Percentiles rank a stretch among this genome's conserved stretches.
phyloP scores from a whole-genome alignment of 1,140 invertebrate species.

The Ridgeia piscesae region DNA sequence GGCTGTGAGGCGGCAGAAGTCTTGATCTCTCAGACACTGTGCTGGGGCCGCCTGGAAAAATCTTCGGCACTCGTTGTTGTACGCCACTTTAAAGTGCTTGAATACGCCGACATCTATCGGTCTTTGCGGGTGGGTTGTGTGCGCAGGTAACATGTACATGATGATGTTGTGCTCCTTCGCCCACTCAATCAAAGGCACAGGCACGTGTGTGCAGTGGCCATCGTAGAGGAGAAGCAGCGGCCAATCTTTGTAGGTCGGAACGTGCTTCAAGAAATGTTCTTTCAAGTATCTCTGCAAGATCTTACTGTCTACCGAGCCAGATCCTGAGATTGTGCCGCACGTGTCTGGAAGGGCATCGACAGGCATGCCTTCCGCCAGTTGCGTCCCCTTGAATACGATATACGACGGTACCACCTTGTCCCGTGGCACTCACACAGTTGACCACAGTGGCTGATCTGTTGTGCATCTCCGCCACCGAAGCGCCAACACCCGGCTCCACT shows the following conservation, averaged over 20 bases:
- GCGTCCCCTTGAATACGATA: slow-evolving; percentile 38
- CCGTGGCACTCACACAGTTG: slow-evolving; percentile 35
- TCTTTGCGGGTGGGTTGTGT: slow-evolving; percentile 35
- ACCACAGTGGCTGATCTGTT: slow-evolving; percentile 34
- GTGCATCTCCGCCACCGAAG: not conserved
- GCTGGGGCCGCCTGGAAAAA: not conserved
- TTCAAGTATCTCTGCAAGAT: slow-evolving; percentile 58
- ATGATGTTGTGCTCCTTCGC: slow-evolving; percentile 32
- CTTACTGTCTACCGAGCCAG: slow-evolving; percentile 58
- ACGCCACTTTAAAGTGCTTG: slow-evolving; percentile 33
- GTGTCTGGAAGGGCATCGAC: slow-evolving; percentile 51
- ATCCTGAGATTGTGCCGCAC: slow-evolving; percentile 49
- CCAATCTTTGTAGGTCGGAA: slow-evolving; percentile 36
- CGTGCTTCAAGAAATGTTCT: slow-evolving; percentile 53
- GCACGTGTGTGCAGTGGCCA: slow-evolving; percentile 49
- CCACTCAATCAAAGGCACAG: slow-evolving; percentile 29
- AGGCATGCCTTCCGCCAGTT: not conserved
- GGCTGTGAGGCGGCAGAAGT: not conserved
- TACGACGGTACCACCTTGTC: slow-evolving; percentile 41
- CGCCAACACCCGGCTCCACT: too few relatives aligned
- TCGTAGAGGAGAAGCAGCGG: slow-evolving; percentile 54
- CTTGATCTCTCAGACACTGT: not conserved
- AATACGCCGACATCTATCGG: slow-evolving; percentile 34
- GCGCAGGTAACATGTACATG: slow-evolving; percentile 36
- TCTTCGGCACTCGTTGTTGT: slow-evolving; percentile 24